phyloP scores from a whole-genome alignment of 2,888 invertebrate species.

The Argyresthia goedartella region DNA sequence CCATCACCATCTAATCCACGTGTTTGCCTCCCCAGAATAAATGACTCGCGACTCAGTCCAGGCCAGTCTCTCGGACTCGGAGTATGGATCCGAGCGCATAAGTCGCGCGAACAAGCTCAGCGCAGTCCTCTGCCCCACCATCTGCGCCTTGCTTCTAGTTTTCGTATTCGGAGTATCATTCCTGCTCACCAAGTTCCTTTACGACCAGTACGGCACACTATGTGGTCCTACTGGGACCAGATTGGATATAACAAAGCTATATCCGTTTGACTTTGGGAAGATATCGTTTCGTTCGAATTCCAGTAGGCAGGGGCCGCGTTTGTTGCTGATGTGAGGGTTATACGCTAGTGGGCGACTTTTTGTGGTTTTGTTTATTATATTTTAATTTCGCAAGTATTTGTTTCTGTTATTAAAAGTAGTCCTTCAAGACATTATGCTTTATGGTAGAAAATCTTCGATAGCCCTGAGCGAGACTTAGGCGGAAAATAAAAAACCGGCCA shows the following conservation, averaged over 20 bases:
- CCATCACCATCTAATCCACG: conserved; percentile 16
- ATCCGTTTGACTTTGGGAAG: no score
- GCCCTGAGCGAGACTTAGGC: no score
- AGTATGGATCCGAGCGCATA: conserved; percentile 26
- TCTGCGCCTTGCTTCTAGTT: conserved; percentile 45
- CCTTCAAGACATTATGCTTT: no score
- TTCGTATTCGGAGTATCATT: conserved; percentile 36
- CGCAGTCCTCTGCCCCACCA: conserved; percentile 45
- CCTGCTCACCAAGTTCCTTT: conserved; percentile 37
- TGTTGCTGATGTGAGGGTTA: no score
- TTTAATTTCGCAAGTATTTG: no score
- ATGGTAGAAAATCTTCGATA: no score
- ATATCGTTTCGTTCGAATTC: no score
- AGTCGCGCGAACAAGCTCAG: conserved; percentile 25
- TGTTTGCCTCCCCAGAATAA: not conserved
- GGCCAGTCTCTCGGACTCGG: conserved; percentile 37
- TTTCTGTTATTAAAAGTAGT: no score
- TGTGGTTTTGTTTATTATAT: no score
- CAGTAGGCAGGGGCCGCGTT: no score
- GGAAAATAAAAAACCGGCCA: no score
- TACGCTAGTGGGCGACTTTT: no score
- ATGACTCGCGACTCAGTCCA: conserved; percentile 36
- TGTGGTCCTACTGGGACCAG: conserved; percentile 17
- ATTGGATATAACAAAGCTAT: conserved; percentile 19
- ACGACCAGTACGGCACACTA: conserved; percentile 42